phyloP scores from a whole-genome alignment of 2,113 vertebrate species.

The Heliornis fulica region DNA sequence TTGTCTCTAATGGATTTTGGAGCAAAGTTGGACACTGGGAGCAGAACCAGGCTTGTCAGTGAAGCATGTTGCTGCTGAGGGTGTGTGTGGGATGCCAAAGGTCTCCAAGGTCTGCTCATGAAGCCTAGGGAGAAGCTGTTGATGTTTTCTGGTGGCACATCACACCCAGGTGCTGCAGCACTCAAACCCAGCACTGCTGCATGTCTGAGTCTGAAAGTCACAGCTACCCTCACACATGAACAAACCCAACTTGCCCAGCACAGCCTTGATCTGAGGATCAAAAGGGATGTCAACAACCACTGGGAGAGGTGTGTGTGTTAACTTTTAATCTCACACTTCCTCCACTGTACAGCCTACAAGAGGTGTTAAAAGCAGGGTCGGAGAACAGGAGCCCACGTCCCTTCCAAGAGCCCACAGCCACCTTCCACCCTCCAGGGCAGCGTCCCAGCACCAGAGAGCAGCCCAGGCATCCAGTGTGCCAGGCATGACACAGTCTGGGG shows the following conservation, averaged over 20 bases:
- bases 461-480: accelerated
- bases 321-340: neutral
- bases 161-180: neutral
- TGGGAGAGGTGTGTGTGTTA: neutral
- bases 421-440: neutral
- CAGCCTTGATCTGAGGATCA: neutral
- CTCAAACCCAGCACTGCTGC: neutral
- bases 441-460: accelerated
- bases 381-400: neutral
- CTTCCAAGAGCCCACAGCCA: neutral
- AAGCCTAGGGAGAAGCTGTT: neutral
- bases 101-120: neutral
- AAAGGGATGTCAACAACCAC: neutral
- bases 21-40: neutral
- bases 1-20: neutral
- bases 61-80: neutral
- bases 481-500: neutral
- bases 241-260: neutral
- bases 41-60: neutral
- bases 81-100: neutral
- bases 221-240: neutral
- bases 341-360: neutral
- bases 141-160: neutral
- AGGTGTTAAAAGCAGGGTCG: neutral
- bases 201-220: neutral